Evolutionary conservation across 2,113 vertebrate genomes (phyloP).

Genomic region (Vidua chalybeata): DNA sequence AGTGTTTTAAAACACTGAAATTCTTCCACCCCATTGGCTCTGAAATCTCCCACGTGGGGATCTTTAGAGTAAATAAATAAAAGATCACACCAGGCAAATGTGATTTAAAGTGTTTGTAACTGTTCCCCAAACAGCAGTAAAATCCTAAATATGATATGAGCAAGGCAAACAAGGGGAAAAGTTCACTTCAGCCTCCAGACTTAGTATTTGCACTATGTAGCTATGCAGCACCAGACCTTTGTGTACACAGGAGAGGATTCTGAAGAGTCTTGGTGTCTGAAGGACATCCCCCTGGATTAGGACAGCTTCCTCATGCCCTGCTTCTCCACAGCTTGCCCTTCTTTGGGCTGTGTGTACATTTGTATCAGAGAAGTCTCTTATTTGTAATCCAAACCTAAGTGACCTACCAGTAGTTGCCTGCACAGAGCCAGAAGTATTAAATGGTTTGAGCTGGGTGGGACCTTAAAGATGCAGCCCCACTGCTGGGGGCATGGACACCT

Average conservation of each 20-base stretch:
- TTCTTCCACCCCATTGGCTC: neutral
- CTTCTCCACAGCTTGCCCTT: neutral
- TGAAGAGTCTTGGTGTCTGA: accelerated
- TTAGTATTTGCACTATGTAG: accelerated
- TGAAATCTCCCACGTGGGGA: neutral
- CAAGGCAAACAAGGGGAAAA: neutral
- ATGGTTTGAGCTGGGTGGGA: neutral
- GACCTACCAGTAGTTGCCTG: neutral
- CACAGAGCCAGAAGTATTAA: neutral
- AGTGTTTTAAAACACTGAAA: slow-evolving; percentile 7
- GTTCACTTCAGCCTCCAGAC: neutral
- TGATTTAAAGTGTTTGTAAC: slow-evolving; percentile 44
- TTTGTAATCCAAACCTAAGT: neutral
- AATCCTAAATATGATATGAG: slow-evolving; percentile 36
- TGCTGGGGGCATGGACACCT: neutral
- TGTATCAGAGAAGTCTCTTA: neutral
- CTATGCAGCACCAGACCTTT: neutral
- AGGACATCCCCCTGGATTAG: neutral
- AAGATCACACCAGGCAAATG: slow-evolving; percentile 33
- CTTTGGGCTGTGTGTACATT: neutral
- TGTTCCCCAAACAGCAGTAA: slow-evolving; percentile 5
- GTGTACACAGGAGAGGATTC: neutral
- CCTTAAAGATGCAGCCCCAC: neutral
- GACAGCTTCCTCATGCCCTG: neutral
- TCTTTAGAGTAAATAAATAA: slow-evolving; percentile 50